Percentiles rank a stretch among this genome's conserved stretches.
Conservation (phyloP, 2,797 vertebrate genomes). For the Ptychobarbus kaznakovi region DNA sequence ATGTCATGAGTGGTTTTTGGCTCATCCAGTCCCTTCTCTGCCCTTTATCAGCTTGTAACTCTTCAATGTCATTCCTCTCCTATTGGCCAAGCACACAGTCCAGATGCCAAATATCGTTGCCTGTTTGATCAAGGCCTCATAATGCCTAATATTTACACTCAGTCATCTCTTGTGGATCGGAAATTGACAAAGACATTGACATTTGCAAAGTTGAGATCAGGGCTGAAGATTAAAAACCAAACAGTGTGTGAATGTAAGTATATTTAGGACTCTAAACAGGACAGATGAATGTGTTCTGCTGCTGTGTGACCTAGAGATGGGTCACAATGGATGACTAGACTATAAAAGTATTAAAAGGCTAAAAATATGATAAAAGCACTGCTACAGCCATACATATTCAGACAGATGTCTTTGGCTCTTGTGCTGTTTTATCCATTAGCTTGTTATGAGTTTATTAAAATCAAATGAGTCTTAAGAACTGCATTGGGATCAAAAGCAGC, state of each 20-base stretch:
- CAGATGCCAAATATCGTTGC: neutral
- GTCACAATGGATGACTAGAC: neutral
- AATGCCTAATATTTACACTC: neutral
- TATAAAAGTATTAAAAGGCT: neutral
- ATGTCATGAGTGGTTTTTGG: constrained; percentile 13
- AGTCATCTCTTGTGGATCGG: neutral
- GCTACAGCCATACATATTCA: neutral
- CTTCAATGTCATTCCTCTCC: neutral
- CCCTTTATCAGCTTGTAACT: neutral
- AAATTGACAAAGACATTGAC: constrained; percentile 12
- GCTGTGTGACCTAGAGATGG: neutral
- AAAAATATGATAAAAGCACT: neutral
- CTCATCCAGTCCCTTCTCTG: neutral
- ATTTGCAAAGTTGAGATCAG: neutral
- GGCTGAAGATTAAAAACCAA: neutral
- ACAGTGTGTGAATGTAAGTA: neutral
- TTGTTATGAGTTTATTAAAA: neutral
- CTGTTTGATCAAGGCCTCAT: neutral
- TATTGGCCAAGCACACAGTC: neutral
- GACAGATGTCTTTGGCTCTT: neutral
- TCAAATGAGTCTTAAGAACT: neutral
- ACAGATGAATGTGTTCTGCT: neutral
- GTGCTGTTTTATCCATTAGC: neutral
- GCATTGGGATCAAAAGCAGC: neutral
- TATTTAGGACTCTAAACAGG: neutral